phyloP scores from a whole-genome alignment of 2,888 invertebrate genomes.

The Melikaiella ostensackeni region DNA sequence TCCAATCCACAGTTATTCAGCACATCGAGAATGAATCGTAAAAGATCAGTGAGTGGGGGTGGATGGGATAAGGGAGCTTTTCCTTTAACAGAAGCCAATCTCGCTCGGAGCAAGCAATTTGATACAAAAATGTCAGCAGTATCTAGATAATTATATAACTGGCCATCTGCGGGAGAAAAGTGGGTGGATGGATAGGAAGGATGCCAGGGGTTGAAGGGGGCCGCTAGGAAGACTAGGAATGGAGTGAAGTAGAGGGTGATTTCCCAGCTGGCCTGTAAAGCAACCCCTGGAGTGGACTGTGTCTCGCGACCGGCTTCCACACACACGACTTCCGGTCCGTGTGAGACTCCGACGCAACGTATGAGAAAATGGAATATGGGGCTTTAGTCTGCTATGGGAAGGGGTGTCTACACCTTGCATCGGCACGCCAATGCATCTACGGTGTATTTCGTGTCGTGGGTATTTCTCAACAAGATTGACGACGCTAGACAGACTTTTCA shows the following conservation, averaged over 20 bases:
- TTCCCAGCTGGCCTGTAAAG: constrained; percentile 80
- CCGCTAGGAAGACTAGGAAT: constrained; percentile 49
- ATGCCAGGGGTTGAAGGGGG: constrained; percentile 69
- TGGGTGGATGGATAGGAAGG: constrained; percentile 54
- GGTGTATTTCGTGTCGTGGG: constrained; percentile 1
- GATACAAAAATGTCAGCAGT: constrained; percentile 72
- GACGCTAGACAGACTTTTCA: constrained; percentile 33
- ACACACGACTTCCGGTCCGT: constrained; percentile 42
- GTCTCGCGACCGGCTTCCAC: constrained; percentile 41
- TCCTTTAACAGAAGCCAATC: constrained; percentile 21
- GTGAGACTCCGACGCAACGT: constrained; percentile 7
- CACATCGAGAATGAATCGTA: neutral
- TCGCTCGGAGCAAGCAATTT: constrained; percentile 58
- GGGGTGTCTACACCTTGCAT: constrained; percentile 32
- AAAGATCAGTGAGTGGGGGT: neutral
- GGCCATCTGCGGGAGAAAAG: constrained; percentile 52
- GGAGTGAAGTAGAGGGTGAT: constrained; percentile 72
- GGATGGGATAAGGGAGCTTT: neutral
- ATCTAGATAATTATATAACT: constrained; percentile 74
- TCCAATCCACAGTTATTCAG: neutral
- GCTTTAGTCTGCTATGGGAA: constrained; percentile 7
- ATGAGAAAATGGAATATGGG: constrained; percentile 37
- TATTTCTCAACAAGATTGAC: constrained; percentile 37
- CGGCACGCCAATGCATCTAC: constrained; percentile 24
- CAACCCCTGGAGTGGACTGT: constrained; percentile 57